Percentiles rank a stretch among this genome's conserved stretches.
Evolutionary conservation across 2,888 invertebrate genomes (phyloP).

Genomic region (Acronicta psi): DNA sequence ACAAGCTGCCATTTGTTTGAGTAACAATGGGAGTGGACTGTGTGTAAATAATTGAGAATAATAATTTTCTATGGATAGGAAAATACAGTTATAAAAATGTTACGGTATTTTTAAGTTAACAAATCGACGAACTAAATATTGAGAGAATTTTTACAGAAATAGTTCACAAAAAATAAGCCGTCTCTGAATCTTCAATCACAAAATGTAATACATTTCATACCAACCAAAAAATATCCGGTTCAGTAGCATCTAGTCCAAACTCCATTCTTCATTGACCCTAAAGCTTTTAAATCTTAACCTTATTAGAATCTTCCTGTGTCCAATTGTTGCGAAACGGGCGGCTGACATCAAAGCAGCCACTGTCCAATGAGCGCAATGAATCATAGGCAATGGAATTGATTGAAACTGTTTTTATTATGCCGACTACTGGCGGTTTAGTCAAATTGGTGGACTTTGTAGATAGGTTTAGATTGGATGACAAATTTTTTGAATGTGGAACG

Average conservation of each 20-base stretch:
- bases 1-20: neutral
- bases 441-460: constrained; percentile 51
- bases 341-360: constrained; percentile 70
- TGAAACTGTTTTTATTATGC: constrained; percentile 69
- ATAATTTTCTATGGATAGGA: too few relatives aligned
- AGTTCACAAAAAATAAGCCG: too few relatives aligned
- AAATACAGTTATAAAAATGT: too few relatives aligned
- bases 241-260: constrained; percentile 35
- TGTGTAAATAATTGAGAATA: too few relatives aligned
- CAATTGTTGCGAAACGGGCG: constrained; percentile 77
- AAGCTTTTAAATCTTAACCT: constrained; percentile 82
- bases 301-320: constrained; percentile 84
- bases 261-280: constrained; percentile 69
- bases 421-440: constrained; percentile 59
- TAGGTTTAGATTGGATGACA: constrained; percentile 49
- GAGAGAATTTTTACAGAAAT: too few relatives aligned
- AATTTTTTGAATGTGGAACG: constrained; percentile 34
- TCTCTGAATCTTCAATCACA: too few relatives aligned
- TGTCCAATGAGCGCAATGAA: constrained; percentile 75
- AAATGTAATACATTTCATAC: neutral
- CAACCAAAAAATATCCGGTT: constrained; percentile 33
- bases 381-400: constrained; percentile 77
- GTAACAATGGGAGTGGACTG: neutral
- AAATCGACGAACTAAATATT: too few relatives aligned
- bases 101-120: too few relatives aligned